Evolutionary conservation across 1,140 invertebrate genomes (phyloP).

Genomic region (Brachionus koreanus): DNA sequence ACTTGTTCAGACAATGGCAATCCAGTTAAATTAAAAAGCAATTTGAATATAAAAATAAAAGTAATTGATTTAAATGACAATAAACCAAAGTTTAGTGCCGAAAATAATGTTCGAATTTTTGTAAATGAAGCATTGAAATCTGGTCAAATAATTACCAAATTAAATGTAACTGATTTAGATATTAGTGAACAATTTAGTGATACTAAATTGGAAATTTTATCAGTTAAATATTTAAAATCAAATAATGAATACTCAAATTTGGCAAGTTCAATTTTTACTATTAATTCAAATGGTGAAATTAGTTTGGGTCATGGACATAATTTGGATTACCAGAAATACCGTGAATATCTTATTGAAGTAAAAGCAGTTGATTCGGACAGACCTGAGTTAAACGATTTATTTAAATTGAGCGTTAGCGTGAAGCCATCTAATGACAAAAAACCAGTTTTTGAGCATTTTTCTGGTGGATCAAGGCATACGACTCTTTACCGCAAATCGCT

Average conservation of each 20-base stretch:
- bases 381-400: neutral
- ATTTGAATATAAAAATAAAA: neutral
- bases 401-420: neutral
- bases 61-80: slow-evolving; percentile 34
- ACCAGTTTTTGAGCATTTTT: slow-evolving; percentile 28
- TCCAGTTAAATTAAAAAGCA: neutral
- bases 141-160: neutral
- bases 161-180: neutral
- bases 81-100: neutral
- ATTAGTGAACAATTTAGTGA: neutral
- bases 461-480: neutral
- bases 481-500: neutral
- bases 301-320: neutral
- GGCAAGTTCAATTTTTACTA: neutral
- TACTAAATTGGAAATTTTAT: neutral
- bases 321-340: neutral
- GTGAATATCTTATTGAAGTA: slow-evolving; percentile 31
- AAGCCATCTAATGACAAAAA: slow-evolving; percentile 40
- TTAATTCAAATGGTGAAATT: neutral
- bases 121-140: neutral
- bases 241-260: neutral
- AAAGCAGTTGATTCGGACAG: neutral
- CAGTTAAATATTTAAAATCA: neutral
- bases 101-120: neutral
- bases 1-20: slow-evolving; percentile 32